These are phyloP conservation scores for Danio kyathit DNA, from an alignment of 2,797 vertebrate species.

Conservation along the genomic window DNA sequence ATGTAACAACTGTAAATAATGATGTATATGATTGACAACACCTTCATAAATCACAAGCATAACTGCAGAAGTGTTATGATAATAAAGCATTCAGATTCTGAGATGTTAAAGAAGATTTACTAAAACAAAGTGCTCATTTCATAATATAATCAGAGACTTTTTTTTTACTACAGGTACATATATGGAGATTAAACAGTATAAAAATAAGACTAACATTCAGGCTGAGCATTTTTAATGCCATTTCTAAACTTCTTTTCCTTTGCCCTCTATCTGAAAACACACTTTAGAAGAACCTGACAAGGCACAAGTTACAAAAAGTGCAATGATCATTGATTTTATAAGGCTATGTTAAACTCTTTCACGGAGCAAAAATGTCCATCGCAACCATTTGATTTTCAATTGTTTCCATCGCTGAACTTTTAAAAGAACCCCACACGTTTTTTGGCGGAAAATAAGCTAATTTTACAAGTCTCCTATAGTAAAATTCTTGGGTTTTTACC, in stretches of 20 bases:
- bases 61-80: slow-evolving; percentile 7
- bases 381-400: slow-evolving; percentile 15
- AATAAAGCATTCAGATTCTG: slow-evolving; percentile 1
- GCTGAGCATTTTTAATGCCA: neutral
- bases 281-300: slow-evolving; percentile 24
- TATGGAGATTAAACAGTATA: neutral
- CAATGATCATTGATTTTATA: slow-evolving; percentile 7
- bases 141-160: neutral
- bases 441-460: too few species aligned
- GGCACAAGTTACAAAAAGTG: slow-evolving; percentile 28
- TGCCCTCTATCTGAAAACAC: slow-evolving; percentile 1
- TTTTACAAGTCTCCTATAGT: too few species aligned
- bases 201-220: slow-evolving; percentile 16
- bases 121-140: slow-evolving; percentile 32
- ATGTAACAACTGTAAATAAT: neutral
- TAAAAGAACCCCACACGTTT: too few species aligned
- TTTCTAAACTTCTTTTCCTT: neutral
- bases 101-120: slow-evolving; percentile 14
- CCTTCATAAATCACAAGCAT: neutral
- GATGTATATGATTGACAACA: neutral
- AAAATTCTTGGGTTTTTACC: too few species aligned
- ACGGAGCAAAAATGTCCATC: neutral
- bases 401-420: neutral
- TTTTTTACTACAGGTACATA: neutral
- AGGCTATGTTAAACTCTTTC: slow-evolving; percentile 18